Evolutionary conservation across 2,113 vertebrate genomes (phyloP), one percentile per base, ranked within the genome.

Genomic region (Falcunculus frontatus): DNA sequence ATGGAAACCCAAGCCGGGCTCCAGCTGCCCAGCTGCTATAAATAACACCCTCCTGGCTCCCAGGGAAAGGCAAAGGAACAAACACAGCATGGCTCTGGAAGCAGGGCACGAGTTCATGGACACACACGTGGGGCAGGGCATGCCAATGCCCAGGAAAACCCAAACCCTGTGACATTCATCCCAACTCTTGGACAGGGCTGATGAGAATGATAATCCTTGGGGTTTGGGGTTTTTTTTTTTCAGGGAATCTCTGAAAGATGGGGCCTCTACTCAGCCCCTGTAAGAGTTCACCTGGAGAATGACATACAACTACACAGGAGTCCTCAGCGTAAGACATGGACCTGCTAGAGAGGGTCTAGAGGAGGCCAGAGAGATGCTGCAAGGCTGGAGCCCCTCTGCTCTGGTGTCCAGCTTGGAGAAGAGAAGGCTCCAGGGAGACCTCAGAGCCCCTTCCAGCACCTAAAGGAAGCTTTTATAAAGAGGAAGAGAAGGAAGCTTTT

Each of bases 1-100:
- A 88, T 35, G 84, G 96, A 90, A 96, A 97, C 90, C 56, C 64
- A 81, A 96, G 44, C 42, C 14, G 9, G 50, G 68, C 55, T 89
- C 75, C 95, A 96, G 92, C 92, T 96, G 90, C 86, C 59, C 2
- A 3, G 60, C 42, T 64, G 75, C 89, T 90, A 96, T 86, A 95
- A 95, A 96, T 95, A 90, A 90, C 68, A 23, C 2, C 4, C 29
- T 4, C 25, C 0, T 1, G 15, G 41, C 53, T 53, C 37, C 14
- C 63, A 16, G 2, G 16, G 35, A 84, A 74, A 90, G 64, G 35
- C 7, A 3, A 19, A 9, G 85, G 33, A 81, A 30, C 27, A 55
- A 84, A 30, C 33, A 33, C 39, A 30, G 26, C 15, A 1, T 5
- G 0, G 7, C 13, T 21, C 35, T 72, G 81, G 42, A 15, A 90